phyloP scores from a whole-genome alignment of 2,888 invertebrate species.

The Aelia acuminata region DNA sequence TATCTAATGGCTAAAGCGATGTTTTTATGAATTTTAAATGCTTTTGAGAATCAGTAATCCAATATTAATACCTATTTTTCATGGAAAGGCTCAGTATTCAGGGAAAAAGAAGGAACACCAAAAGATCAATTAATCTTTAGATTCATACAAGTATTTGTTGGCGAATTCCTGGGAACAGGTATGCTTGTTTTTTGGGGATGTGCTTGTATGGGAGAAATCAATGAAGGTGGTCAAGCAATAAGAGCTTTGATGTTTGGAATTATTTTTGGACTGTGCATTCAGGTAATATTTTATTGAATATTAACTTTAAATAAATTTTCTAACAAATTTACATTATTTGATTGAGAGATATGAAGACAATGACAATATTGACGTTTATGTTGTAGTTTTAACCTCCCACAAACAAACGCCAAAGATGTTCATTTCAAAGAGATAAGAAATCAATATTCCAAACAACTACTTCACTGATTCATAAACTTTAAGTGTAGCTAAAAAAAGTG shows the following conservation, averaged over 20 bases:
- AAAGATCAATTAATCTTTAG: not conserved
- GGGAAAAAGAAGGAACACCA: not conserved
- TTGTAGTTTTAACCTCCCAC: not conserved
- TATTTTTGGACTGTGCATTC: conserved; percentile 22
- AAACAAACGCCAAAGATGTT: not conserved
- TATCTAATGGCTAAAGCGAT: not conserved
- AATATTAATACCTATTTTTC: not conserved
- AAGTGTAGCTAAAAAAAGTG: too few species aligned
- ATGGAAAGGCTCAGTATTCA: conserved; percentile 16
- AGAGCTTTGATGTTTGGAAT: conserved; percentile 40
- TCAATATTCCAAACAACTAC: not conserved
- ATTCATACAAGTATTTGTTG: conserved; percentile 32
- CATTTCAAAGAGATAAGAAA: not conserved
- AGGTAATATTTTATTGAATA: not conserved
- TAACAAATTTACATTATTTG: not conserved
- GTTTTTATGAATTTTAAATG: not conserved
- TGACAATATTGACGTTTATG: not conserved
- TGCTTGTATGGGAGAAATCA: not conserved
- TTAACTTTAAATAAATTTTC: not conserved
- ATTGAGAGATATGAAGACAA: not conserved
- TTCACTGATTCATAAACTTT: not conserved
- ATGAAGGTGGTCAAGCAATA: conserved; percentile 29
- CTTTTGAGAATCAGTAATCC: not conserved
- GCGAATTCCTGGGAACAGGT: conserved; percentile 43
- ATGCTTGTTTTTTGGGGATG: conserved; percentile 51